phyloP scores from a whole-genome alignment of 2,888 invertebrate species.

The Tubulanus polymorphus region DNA sequence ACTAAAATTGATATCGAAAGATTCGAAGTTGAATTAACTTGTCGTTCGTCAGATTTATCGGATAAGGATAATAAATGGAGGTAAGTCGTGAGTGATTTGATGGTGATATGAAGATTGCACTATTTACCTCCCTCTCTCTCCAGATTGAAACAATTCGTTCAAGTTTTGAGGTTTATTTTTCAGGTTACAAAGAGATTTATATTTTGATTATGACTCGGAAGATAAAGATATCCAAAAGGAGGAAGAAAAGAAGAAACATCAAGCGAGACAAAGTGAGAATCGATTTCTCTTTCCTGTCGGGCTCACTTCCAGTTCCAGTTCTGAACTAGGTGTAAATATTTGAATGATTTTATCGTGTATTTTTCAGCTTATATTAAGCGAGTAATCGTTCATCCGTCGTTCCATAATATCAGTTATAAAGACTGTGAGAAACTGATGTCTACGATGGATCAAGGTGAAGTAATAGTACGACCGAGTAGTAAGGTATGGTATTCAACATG shows the following conservation, averaged over 20 bases:
- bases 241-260: slow-evolving; percentile 70
- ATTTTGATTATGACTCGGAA: slow-evolving; percentile 70
- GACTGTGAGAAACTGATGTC: slow-evolving; percentile 89
- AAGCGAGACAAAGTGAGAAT: slow-evolving; percentile 56
- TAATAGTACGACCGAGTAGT: slow-evolving; percentile 92
- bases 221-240: slow-evolving; percentile 74
- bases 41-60: slow-evolving; percentile 83
- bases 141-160: too few species aligned
- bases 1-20: slow-evolving; percentile 94
- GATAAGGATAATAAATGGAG: slow-evolving; percentile 90
- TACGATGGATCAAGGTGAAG: slow-evolving; percentile 93
- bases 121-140: too few species aligned
- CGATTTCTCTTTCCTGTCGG: neutral
- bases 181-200: slow-evolving; percentile 80
- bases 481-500: slow-evolving; percentile 60
- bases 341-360: neutral
- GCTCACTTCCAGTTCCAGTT: neutral
- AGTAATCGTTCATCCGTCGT: slow-evolving; percentile 95
- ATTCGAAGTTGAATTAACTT: slow-evolving; percentile 79
- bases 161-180: too few species aligned
- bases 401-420: slow-evolving; percentile 85
- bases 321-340: neutral
- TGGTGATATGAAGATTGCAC: neutral
- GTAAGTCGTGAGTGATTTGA: slow-evolving; percentile 48
- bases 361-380: slow-evolving; percentile 67